Evolutionary conservation across 2,113 vertebrate species (phyloP).

Genomic region (Chlorodrepanis virens): DNA sequence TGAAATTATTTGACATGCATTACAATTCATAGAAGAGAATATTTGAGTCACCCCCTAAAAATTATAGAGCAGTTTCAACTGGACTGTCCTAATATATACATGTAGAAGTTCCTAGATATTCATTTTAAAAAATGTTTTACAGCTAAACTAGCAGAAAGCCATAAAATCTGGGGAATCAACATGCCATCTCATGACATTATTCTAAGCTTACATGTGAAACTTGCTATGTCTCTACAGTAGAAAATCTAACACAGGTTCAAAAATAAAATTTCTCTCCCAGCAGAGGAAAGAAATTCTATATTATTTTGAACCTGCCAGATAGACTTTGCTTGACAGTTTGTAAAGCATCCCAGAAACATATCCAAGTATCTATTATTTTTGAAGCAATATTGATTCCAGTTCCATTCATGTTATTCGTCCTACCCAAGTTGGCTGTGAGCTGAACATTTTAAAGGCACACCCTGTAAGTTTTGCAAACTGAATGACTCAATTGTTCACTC

Average conservation of each 20-base stretch:
- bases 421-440: background rate
- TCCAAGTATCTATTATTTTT: background rate
- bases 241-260: background rate
- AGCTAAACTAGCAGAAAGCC: background rate
- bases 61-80: background rate
- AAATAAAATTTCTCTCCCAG: background rate
- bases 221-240: background rate
- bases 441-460: background rate
- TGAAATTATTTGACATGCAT: background rate
- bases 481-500: background rate
- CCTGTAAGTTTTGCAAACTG: background rate
- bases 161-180: background rate
- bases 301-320: background rate
- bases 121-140: rapidly evolving
- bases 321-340: background rate
- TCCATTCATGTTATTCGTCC: background rate
- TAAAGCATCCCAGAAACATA: background rate
- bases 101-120: background rate
- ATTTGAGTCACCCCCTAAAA: background rate
- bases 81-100: background rate
- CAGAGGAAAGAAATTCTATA: background rate
- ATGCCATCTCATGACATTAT: background rate
- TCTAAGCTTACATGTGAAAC: background rate
- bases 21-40: background rate
- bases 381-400: background rate